Evolutionary conservation across 2,113 vertebrate genomes (phyloP), one percentile per base, ranked within the genome.

Genomic region (Gymnobelideus leadbeateri): DNA sequence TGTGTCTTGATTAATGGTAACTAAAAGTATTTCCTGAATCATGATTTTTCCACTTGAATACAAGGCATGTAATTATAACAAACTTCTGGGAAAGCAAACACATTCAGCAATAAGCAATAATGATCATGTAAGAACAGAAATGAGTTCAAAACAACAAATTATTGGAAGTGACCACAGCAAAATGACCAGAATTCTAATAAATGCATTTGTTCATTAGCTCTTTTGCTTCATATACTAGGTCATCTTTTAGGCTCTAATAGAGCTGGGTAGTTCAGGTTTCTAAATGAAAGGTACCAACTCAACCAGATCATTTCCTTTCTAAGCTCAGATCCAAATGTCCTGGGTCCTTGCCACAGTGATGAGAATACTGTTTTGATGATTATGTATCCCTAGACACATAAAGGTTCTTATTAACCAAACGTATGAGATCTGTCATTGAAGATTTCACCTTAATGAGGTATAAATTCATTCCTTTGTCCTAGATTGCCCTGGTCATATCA

Each of bases 131-230:
- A n/a, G 95, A 91, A 37, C 91, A 94, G 43, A 94, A n/a, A 47
- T 95, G 43, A 49, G 91, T 95, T 97, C 53, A 93, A 93, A 97
- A 90, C 46, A 96, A 90, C 43, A 96, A 96, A 93, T 95, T 43
- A 93, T 89, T 55, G 84, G 8, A 96, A 96, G 3, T 96, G 50
- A 94, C 93, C 94, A 77, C 23, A 96, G 11, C 14, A 43, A 55
- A 94, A 57, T 94, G 94, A 57, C 47, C 37, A 94, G 89, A 93
- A 47, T 19, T 26, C 77, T 93, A 93, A 96, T 91, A 92, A 94
- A 96, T 95, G 94, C 90, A 93, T 90, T 94, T 94, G 26, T 16
- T 91, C 92, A 89, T 90, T 96, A 16, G 91, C 46, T 93, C 92
- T 95, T 53, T 51, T 96, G 47, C 53, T 93, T 96, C 52, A 94